These are phyloP conservation scores for Osmerus mordax DNA, from an alignment of 2,113 vertebrate species.

Conservation along the genomic window DNA sequence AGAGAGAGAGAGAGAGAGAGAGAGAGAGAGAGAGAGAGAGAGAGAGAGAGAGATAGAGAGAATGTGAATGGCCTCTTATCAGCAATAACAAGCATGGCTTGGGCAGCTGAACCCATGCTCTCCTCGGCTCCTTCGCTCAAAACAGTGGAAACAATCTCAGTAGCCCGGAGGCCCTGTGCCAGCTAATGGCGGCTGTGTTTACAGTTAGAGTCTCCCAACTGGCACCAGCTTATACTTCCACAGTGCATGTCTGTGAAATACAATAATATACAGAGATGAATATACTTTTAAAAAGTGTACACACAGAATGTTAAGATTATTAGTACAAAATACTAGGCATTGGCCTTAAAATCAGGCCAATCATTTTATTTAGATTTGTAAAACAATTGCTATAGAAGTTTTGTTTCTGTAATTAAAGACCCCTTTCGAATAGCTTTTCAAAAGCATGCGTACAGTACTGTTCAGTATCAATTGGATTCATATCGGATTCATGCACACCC, in stretches of 20 bases:
- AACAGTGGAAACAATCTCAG: background rate
- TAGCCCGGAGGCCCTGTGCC: background rate
- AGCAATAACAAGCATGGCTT: constrained; percentile 36
- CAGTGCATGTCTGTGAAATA: no score
- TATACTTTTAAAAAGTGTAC: no score
- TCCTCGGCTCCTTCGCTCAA: background rate
- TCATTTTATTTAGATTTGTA: no score
- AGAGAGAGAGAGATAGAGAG: background rate
- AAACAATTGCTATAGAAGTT: no score
- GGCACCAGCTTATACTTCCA: no score
- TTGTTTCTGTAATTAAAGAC: no score
- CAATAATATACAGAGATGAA: no score
- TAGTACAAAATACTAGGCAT: no score
- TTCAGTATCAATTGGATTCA: background rate
- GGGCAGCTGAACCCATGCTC: background rate
- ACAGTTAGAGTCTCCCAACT: no score
- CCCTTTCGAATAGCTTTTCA: no score
- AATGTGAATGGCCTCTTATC: constrained; percentile 33
- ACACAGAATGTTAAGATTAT: no score
- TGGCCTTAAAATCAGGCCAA: no score
- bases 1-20: background rate
- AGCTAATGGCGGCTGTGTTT: background rate
- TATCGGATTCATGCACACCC: background rate
- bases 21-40: background rate
- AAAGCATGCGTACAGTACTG: background rate